Base-by-base conservation (phyloP, 1,140 invertebrate species). In the Drosophila ohnishii region DNA sequence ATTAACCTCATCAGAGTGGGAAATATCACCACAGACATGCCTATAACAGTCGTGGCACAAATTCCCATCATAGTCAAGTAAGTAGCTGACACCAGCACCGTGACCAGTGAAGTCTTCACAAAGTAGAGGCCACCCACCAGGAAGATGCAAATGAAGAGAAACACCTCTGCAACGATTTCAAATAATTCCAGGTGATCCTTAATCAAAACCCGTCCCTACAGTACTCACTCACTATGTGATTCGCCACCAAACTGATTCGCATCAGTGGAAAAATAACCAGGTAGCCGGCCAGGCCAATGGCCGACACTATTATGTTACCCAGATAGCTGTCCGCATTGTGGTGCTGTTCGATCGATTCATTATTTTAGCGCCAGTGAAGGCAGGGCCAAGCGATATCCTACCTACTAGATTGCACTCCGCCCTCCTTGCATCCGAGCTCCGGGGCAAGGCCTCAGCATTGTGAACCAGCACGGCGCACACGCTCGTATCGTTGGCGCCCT, bases 1-100 rank as follows among this genome's bases (percentile, higher is more conserved):
- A 19, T 0, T 53, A 13, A 94, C 94, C 94, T 92, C 35, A 94
- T 84, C 22, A 92, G 85, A 0, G 94, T 94, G 37, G 94, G 93
- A 71, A 94, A 94, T 14, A 94, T 78, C 10, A 94, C 93, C 2
- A 95, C 94, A 1, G 92, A 92, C 47, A 93, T 92, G 39, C 92
- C 93, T 5, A 94, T 91, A 3, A 94, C 75, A 1, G 93, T 91
- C 14, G 93, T 93, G 3, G 92, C 90, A 63, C 88, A 90, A 4
- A 94, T 91, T 9, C 92, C 92, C 66, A 93, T 93, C 50, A 94
- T 65, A 0, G 94, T 93, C 7, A 94, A 75, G 11, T 88, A 88
- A 9, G 75, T 6, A 8, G 84, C 37, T 1, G 80, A 28, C 1
- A 83, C 8, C 3, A 78, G 40, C 7, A 88, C 55, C 1, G 70